phyloP scores from a whole-genome alignment of 1,140 invertebrate genomes.

The Mya arenaria region DNA sequence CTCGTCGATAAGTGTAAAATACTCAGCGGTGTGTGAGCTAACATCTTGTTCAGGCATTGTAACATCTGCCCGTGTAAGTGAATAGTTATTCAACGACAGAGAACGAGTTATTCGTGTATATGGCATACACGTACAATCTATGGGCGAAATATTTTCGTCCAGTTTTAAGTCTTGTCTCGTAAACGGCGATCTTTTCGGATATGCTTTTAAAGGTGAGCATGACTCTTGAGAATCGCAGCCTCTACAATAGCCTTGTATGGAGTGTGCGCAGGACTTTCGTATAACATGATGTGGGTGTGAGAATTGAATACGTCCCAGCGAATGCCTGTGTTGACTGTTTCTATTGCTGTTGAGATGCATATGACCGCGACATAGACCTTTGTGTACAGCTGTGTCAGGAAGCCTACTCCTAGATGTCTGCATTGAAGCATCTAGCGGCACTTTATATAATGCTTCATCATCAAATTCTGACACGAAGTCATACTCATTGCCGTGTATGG shows the following conservation, averaged over 20 bases:
- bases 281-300: slow-evolving; percentile 6
- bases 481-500: slow-evolving; percentile 69
- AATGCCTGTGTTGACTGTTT: slow-evolving; percentile 12
- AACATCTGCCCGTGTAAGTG: too few relatives aligned
- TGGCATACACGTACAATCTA: too few relatives aligned
- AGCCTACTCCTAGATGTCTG: neutral
- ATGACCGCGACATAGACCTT: slow-evolving; percentile 18
- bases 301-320: slow-evolving; percentile 3
- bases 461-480: slow-evolving; percentile 62
- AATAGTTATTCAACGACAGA: too few relatives aligned
- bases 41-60: neutral
- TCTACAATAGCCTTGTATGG: slow-evolving; percentile 30
- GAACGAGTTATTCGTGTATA: too few relatives aligned
- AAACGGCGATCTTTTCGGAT: neutral
- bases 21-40: neutral
- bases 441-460: slow-evolving; percentile 44
- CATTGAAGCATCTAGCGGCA: neutral
- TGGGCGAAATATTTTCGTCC: neutral
- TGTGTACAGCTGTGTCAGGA: neutral
- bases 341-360: slow-evolving; percentile 8
- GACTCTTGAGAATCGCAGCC: slow-evolving; percentile 14
- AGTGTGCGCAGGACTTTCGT: slow-evolving; percentile 17
- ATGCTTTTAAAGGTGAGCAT: slow-evolving; percentile 27
- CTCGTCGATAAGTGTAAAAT: slow-evolving; percentile 23
- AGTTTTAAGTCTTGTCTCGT: neutral